phyloP scores from a whole-genome alignment of 2,888 invertebrate species.

The Carpatolechia fugitivella region DNA sequence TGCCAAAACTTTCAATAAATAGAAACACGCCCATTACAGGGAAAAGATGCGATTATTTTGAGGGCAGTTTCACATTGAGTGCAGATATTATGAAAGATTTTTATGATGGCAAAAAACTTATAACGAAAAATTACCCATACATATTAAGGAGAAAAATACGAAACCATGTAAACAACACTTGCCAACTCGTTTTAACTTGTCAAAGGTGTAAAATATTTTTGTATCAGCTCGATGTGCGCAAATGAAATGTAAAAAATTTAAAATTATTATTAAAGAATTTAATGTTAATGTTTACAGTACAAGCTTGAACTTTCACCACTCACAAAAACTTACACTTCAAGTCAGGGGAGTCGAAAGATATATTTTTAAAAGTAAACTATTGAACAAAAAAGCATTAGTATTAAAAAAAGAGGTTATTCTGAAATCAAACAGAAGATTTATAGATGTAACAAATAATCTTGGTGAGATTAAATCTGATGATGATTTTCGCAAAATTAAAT shows the following conservation, averaged over 20 bases:
- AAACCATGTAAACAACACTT: not conserved
- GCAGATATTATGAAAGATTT: too few relatives aligned
- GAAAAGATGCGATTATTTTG: too few relatives aligned
- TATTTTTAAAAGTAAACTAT: not conserved
- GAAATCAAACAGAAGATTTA: not conserved
- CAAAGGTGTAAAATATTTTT: too few relatives aligned
- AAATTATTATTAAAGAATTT: not conserved
- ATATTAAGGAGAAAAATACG: not conserved
- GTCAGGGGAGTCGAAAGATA: not conserved
- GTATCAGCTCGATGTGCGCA: not conserved
- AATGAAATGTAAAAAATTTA: not conserved
- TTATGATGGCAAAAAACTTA: not conserved
- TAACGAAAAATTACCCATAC: not conserved
- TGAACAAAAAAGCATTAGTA: not conserved
- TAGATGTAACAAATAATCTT: not conserved
- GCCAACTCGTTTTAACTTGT: not conserved
- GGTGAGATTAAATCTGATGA: conserved; percentile 1
- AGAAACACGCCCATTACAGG: too few relatives aligned
- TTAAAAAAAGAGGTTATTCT: not conserved
- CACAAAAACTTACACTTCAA: not conserved
- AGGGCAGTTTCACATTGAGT: too few relatives aligned
- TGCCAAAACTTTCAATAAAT: too few relatives aligned
- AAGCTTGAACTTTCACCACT: not conserved
- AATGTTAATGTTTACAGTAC: not conserved
- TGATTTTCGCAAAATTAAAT: not conserved